A percentile compares a stretch with the other conserved stretches of the same genome.
These are phyloP conservation scores for Paguma larvata DNA, from an alignment of 2,797 vertebrate genomes.

Conservation along the genomic window DNA sequence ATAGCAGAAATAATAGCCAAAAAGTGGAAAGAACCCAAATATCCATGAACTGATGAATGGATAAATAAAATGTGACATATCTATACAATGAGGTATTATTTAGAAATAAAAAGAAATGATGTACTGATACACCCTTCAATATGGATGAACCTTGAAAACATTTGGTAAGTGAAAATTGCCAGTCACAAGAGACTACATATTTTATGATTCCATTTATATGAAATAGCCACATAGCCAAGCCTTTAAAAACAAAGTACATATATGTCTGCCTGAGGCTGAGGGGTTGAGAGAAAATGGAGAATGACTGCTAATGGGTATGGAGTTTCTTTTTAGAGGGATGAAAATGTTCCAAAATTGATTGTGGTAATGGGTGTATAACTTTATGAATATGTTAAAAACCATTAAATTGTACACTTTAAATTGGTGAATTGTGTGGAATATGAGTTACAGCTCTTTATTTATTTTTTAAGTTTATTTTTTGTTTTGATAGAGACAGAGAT, in stretches of 20 bases:
- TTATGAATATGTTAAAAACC: neutral
- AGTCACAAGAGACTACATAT: neutral
- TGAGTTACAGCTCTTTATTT: neutral
- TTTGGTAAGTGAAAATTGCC: neutral
- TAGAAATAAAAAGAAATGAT: neutral
- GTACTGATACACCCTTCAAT: neutral
- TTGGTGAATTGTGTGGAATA: neutral
- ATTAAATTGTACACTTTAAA: neutral
- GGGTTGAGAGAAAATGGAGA: neutral
- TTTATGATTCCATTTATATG: neutral
- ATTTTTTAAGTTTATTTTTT: too few relatives aligned
- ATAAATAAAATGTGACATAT: neutral
- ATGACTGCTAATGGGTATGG: neutral
- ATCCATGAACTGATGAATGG: neutral
- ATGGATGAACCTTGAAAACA: neutral
- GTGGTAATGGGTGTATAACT: neutral
- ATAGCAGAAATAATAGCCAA: neutral
- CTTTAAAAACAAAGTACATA: neutral
- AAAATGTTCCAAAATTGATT: neutral
- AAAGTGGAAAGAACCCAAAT: neutral
- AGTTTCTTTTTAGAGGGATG: neutral
- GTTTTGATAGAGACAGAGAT: too few relatives aligned
- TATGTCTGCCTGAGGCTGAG: neutral
- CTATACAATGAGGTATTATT: neutral
- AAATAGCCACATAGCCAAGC: neutral